Evolutionary conservation across 2,797 vertebrate species (phyloP), one percentile per base, ranked within the genome.

Genomic region (Eupleurogrammus muticus): DNA sequence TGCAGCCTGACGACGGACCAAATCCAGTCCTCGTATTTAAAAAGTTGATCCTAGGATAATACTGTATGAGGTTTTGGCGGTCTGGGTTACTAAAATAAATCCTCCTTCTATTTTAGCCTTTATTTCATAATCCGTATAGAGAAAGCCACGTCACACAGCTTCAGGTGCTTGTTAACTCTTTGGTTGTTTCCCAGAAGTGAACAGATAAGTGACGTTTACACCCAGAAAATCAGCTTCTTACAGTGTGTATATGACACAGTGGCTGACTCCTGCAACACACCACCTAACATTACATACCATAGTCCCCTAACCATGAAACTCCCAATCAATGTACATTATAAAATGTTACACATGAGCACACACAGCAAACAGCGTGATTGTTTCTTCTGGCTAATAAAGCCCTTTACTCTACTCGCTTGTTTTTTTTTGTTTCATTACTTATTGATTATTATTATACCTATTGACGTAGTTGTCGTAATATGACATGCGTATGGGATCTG

Each of bases 271-370:
- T 46, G 38, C 35, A 32, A 35, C 20, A 17, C 46, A 9, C 48
- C 23, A 65, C 32, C 58, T 67, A 12, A 73, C 42, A 59, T 32
- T 52, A 21, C 46, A 68, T 36, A 63, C 34, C 14, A 50, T 64
- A 46, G 68, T 68, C 62, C 48, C 28, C 35, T 46, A 67, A 53
- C 59, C 42, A 59, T 67, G 60, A 72, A 67, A 59, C 28, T 51
- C 51, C 44, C 64, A 73, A 42, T 36, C 49, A 21, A 54, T 20
- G 35, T 49, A 63, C 21, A 24, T 63, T 42, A 66, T 24, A 61
- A 47, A 38, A 35, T 20, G 70, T 50, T 12, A 47, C 20, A 20
- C 60, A 34, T 53, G 47, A 70, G 19, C 40, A 24, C 48, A 47
- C 53, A 47, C 32, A 49, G 35, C 46, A 72, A 19, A 1, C 36